These are phyloP conservation scores for Ceratothoa steindachneri DNA, from an alignment of 2,888 invertebrate species.

Conservation along the genomic window DNA sequence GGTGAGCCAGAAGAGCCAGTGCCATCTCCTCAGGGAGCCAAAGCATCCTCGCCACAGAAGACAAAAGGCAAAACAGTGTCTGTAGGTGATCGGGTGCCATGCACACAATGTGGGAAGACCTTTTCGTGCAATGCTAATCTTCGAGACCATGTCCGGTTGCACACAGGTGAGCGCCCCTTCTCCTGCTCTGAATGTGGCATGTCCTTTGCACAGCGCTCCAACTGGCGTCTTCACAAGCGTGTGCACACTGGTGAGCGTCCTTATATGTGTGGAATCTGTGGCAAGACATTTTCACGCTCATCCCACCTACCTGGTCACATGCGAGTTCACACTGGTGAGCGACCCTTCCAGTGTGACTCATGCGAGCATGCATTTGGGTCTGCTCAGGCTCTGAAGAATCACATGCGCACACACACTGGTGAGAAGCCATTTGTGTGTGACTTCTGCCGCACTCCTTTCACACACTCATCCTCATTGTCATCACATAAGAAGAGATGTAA, in stretches of 20 bases:
- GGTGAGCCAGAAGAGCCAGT: neutral
- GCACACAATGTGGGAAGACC: slow-evolving; percentile 40
- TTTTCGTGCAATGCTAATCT: slow-evolving; percentile 46
- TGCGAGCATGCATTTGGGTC: slow-evolving; percentile 40
- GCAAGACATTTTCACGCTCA: slow-evolving; percentile 44
- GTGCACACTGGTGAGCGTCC: slow-evolving; percentile 47
- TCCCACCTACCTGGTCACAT: slow-evolving; percentile 47
- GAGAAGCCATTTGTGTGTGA: slow-evolving; percentile 45
- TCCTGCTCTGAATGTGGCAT: slow-evolving; percentile 44
- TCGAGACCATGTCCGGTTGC: slow-evolving; percentile 43
- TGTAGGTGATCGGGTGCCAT: slow-evolving; percentile 30
- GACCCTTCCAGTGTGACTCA: slow-evolving; percentile 37
- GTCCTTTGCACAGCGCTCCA: slow-evolving; percentile 47
- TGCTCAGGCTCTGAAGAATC: slow-evolving; percentile 46
- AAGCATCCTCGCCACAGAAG: slow-evolving; percentile 24
- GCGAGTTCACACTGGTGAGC: slow-evolving; percentile 44
- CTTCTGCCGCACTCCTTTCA: slow-evolving; percentile 42
- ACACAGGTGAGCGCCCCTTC: slow-evolving; percentile 45
- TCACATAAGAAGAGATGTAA: slow-evolving; percentile 47
- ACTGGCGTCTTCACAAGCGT: slow-evolving; percentile 45
- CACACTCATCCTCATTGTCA: slow-evolving; percentile 44
- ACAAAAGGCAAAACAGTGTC: slow-evolving; percentile 16
- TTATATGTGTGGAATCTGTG: slow-evolving; percentile 47
- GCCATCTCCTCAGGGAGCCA: slow-evolving; percentile 12
- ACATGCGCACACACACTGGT: slow-evolving; percentile 43